Evolutionary conservation across 2,888 invertebrate species (phyloP).

Genomic region (Sphecodes monilicornis): DNA sequence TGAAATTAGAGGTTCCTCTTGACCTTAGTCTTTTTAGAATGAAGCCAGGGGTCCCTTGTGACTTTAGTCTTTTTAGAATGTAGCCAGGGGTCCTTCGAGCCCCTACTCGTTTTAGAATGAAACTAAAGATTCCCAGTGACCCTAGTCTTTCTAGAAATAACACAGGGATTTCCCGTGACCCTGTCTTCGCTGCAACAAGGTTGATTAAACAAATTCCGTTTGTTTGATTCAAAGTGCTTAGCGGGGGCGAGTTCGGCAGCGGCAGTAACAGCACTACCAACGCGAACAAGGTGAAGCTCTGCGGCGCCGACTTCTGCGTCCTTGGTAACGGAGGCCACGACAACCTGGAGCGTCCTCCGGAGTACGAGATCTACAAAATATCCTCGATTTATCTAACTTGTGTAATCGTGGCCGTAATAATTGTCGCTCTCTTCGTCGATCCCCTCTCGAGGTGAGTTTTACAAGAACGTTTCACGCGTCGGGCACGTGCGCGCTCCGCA

Average conservation of each 20-base stretch:
- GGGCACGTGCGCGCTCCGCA: background rate
- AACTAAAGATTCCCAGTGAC: too few species aligned
- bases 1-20: too few species aligned
- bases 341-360: slow-evolving; percentile 92
- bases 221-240: slow-evolving; percentile 87
- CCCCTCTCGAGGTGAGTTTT: slow-evolving; percentile 91
- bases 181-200: background rate
- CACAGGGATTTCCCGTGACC: background rate
- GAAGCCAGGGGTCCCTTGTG: too few species aligned
- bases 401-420: slow-evolving; percentile 93
- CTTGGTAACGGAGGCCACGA: slow-evolving; percentile 90
- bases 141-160: too few species aligned
- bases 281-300: slow-evolving; percentile 86
- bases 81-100: too few species aligned
- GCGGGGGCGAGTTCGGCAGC: slow-evolving; percentile 90
- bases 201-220: background rate
- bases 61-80: too few species aligned
- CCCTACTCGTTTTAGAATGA: too few species aligned
- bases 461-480: background rate
- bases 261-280: slow-evolving; percentile 82
- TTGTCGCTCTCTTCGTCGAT: slow-evolving; percentile 95
- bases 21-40: too few species aligned
- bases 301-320: slow-evolving; percentile 94
- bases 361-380: slow-evolving; percentile 94
- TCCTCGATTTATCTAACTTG: slow-evolving; percentile 95